Evolutionary conservation across 2,888 invertebrate genomes (phyloP).

Genomic region (Cosmia trapezina): DNA sequence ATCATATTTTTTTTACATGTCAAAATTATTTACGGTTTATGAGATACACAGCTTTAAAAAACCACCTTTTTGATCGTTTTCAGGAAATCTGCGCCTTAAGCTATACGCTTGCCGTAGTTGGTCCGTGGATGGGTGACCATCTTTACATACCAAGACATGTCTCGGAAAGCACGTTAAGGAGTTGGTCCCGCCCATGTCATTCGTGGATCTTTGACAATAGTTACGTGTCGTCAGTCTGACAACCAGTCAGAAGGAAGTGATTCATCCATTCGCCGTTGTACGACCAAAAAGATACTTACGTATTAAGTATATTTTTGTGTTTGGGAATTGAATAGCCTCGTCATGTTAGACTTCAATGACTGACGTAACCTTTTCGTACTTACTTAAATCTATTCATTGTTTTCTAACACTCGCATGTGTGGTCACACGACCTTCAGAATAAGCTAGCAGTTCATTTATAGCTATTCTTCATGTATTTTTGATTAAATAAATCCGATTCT

Average conservation of each 20-base stretch:
- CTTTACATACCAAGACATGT: no score
- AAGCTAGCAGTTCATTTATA: slow-evolving; percentile 5
- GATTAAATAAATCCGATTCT: slow-evolving; percentile 10
- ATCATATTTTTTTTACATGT: no score
- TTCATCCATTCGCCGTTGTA: background rate
- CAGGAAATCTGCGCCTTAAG: no score
- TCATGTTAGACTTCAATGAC: slow-evolving; percentile 11
- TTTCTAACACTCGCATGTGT: background rate
- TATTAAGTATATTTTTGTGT: slow-evolving; percentile 4
- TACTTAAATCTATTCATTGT: slow-evolving; percentile 39
- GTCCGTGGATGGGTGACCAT: no score
- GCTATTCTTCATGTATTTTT: slow-evolving; percentile 18
- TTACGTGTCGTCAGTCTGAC: no score
- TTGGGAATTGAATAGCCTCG: background rate
- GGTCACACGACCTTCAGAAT: slow-evolving; percentile 23
- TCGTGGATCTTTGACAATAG: no score
- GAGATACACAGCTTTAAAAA: no score
- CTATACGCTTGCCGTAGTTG: no score
- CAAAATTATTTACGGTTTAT: no score
- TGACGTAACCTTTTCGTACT: slow-evolving; percentile 35
- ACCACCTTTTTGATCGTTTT: no score
- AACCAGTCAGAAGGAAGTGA: background rate
- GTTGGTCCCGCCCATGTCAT: no score
- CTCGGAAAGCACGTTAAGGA: no score
- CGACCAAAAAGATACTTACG: background rate